phyloP scores from a whole-genome alignment of 2,797 vertebrate genomes.

The Arrhamphus sclerolepis region DNA sequence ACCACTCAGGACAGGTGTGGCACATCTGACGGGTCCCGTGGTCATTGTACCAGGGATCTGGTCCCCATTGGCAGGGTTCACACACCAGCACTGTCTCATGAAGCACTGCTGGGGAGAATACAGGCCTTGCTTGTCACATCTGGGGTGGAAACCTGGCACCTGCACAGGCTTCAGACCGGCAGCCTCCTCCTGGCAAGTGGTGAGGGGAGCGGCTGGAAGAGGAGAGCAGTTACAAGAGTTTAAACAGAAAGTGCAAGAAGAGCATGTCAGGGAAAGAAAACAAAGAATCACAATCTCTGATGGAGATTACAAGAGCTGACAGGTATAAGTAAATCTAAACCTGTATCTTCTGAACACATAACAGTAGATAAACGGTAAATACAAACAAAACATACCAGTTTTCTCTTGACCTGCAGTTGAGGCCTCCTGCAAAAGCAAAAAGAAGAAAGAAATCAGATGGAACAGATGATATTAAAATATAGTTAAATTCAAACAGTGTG shows the following conservation, averaged over 20 bases:
- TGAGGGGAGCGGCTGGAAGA: constrained; percentile 49
- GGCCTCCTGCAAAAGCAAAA: constrained; percentile 52
- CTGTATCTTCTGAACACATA: too few relatives aligned
- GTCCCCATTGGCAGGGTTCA: constrained; percentile 79
- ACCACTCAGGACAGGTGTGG: background rate
- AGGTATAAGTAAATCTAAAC: too few relatives aligned
- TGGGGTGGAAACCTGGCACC: constrained; percentile 74
- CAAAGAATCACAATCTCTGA: background rate
- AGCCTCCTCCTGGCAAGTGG: constrained; percentile 84
- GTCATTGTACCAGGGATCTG: constrained; percentile 64
- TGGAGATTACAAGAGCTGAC: too few relatives aligned
- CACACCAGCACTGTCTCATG: constrained; percentile 86
- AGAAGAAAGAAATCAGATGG: background rate
- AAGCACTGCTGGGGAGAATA: constrained; percentile 86
- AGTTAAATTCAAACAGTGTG: background rate
- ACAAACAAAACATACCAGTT: constrained; percentile 23
- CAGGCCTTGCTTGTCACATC: constrained; percentile 84
- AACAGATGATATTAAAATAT: background rate
- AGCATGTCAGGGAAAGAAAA: background rate
- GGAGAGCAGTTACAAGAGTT: background rate
- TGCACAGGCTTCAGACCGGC: background rate
- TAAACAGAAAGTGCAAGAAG: background rate
- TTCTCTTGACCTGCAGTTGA: constrained; percentile 11
- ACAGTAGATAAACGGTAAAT: background rate
- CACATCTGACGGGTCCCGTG: constrained; percentile 1